Evolutionary conservation across 2,888 invertebrate species (phyloP).

Genomic region (Leistus spinibarbis): DNA sequence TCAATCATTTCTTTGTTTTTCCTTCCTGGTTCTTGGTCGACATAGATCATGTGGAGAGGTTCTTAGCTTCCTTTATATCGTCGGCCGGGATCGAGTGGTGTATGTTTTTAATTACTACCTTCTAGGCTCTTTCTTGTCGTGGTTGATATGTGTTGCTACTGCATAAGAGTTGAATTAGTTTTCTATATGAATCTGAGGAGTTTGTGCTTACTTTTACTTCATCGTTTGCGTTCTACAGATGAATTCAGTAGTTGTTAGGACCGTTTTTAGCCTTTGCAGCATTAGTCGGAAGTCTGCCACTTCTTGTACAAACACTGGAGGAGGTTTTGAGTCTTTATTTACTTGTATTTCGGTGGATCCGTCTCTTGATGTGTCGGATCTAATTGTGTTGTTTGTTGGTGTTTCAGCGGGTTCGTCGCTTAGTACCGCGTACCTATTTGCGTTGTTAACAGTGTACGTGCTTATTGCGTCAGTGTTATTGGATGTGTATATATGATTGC

Average conservation of each 20-base stretch:
- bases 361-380: not conserved
- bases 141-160: conserved; percentile 40
- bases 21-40: conserved; percentile 40
- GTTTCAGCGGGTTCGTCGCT: too few species aligned
- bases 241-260: conserved; percentile 35
- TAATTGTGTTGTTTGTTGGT: conserved; percentile 4
- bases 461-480: not conserved
- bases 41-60: too few species aligned
- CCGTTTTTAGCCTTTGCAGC: conserved; percentile 29
- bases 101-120: conserved; percentile 39
- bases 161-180: conserved; percentile 34
- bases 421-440: not conserved
- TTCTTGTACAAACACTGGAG: conserved; percentile 40
- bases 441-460: too few species aligned
- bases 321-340: conserved; percentile 22
- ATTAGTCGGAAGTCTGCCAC: conserved; percentile 38
- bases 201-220: conserved; percentile 38
- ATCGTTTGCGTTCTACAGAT: conserved; percentile 37
- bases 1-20: conserved; percentile 41
- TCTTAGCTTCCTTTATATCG: conserved; percentile 29
- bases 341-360: not conserved
- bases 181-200: conserved; percentile 36
- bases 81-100: conserved; percentile 24
- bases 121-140: conserved; percentile 38
- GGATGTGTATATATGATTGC: too few species aligned